These are phyloP conservation scores for Heliconius congener DNA, from an alignment of 1,140 invertebrate genomes.

Conservation along the genomic window DNA sequence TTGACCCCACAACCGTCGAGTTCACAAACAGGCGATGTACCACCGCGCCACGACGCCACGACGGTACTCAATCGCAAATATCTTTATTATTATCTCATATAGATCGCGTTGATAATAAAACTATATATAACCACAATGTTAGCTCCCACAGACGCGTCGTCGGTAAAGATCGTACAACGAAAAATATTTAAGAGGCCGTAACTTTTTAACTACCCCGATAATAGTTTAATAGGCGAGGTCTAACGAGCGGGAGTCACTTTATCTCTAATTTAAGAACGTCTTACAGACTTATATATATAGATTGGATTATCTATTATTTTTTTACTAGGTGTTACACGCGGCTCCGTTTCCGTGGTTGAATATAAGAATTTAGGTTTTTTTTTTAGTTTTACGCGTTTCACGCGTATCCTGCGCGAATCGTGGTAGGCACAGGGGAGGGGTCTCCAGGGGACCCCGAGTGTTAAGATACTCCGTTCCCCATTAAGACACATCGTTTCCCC, in stretches of 20 bases:
- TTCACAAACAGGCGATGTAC: no score
- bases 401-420: no score
- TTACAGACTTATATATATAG: neutral
- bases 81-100: neutral
- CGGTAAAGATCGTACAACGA: slow-evolving; percentile 41
- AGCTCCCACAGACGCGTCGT: slow-evolving; percentile 1
- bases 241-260: slow-evolving; percentile 26
- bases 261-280: slow-evolving; percentile 8
- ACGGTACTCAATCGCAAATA: neutral
- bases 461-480: no score
- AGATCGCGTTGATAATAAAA: slow-evolving; percentile 9
- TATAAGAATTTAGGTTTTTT: no score
- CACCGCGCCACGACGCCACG: no score
- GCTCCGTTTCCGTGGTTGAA: no score
- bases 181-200: slow-evolving; percentile 65
- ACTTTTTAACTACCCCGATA: slow-evolving; percentile 55
- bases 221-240: slow-evolving; percentile 49
- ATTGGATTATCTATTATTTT: slow-evolving; percentile 1
- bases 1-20: no score
- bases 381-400: no score
- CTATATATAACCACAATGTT: neutral
- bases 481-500: no score
- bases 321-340: neutral
- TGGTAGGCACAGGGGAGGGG: no score
- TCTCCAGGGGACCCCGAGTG: no score